These are phyloP conservation scores for Acanthiza pusilla DNA, from an alignment of 2,797 vertebrate species.

Conservation along the genomic window DNA sequence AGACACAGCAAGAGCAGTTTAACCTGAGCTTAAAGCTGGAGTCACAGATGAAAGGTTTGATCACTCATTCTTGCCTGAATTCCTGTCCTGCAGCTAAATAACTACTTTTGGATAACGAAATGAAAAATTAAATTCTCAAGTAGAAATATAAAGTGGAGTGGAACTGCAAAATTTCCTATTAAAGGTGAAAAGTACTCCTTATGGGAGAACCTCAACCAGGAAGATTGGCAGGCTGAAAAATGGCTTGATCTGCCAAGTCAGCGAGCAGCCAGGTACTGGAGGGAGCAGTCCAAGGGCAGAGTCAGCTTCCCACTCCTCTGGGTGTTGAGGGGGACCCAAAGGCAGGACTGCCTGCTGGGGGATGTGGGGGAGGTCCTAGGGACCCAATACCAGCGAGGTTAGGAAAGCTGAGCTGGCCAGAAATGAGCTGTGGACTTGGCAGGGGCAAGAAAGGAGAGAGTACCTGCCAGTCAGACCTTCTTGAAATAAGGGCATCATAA, in stretches of 20 bases:
- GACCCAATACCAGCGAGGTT: background rate
- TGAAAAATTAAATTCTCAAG: background rate
- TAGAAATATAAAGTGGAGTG: background rate
- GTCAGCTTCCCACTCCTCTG: fast-evolving
- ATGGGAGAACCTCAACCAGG: background rate
- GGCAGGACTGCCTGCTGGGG: background rate
- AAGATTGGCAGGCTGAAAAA: background rate
- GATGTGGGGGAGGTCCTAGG: fast-evolving
- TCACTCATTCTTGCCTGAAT: slow-evolving; percentile 20
- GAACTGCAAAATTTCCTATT: background rate
- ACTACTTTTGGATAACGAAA: slow-evolving; percentile 6
- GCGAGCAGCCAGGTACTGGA: background rate
- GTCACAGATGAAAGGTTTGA: slow-evolving; percentile 17
- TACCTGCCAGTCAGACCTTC: background rate
- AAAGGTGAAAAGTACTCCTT: background rate
- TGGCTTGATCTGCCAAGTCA: background rate
- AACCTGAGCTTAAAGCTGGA: slow-evolving; percentile 13
- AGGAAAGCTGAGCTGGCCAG: background rate
- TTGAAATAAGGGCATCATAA: background rate
- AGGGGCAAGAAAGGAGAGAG: background rate
- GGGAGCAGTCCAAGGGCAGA: background rate
- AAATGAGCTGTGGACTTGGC: background rate
- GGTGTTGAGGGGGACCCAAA: background rate
- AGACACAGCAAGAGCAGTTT: slow-evolving; percentile 19
- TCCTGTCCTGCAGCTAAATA: slow-evolving; percentile 40